These are phyloP conservation scores for Columba janthina DNA, from an alignment of 2,113 vertebrate genomes.

Conservation along the genomic window DNA sequence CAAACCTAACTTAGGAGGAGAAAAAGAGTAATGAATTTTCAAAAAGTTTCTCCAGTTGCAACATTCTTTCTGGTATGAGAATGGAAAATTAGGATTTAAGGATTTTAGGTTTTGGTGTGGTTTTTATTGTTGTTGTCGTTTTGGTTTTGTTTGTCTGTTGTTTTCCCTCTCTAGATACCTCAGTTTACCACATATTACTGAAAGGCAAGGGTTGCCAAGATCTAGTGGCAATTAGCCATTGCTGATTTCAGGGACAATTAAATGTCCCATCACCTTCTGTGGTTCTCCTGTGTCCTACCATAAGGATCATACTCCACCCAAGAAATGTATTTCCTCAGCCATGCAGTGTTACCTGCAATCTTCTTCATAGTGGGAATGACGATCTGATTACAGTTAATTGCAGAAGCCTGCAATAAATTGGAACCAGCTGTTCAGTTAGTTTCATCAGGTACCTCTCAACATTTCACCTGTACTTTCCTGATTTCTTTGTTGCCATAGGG, in stretches of 20 bases:
- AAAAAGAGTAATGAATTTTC: not conserved
- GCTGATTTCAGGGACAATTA: not conserved
- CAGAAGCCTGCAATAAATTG: not conserved
- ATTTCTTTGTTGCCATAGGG: slow-evolving; percentile 39
- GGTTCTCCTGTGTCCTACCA: not conserved
- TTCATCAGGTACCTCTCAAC: not conserved
- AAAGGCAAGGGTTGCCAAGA: not conserved
- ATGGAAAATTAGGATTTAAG: not conserved
- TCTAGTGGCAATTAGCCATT: not conserved
- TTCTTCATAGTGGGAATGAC: not conserved
- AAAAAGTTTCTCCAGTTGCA: not conserved
- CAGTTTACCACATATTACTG: not conserved
- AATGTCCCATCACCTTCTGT: not conserved
- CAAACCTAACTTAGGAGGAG: not conserved
- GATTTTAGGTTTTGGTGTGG: not conserved
- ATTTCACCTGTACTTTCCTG: not conserved
- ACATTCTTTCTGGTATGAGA: not conserved
- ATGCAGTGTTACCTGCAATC: not conserved
- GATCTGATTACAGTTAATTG: not conserved
- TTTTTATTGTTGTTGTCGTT: no score
- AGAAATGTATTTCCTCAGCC: not conserved
- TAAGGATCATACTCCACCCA: not conserved
- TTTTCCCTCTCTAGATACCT: not conserved
- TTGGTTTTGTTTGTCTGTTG: no score
- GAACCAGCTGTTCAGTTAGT: not conserved